A percentile compares a stretch with the other conserved stretches of the same genome.
Evolutionary conservation across 1,140 invertebrate species (phyloP).

Genomic region (Zaprionus tsacasi): DNA sequence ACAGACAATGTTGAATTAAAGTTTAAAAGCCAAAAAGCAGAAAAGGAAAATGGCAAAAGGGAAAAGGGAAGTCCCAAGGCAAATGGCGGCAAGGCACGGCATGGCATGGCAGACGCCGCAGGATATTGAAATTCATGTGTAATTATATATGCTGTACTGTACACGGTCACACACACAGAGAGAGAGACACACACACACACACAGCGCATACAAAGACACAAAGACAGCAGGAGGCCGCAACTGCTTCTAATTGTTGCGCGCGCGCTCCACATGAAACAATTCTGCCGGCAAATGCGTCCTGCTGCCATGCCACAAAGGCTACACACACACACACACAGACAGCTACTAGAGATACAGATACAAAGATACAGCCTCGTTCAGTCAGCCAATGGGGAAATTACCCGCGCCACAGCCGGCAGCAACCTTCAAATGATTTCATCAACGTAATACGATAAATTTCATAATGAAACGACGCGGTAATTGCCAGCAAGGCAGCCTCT

Average conservation of each 20-base stretch:
- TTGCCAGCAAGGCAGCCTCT: constrained; percentile 43
- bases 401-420: constrained; percentile 35
- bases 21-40: constrained; percentile 29
- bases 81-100: constrained; percentile 38
- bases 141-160: constrained; percentile 67
- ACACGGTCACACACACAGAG: constrained; percentile 11
- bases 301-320: no score
- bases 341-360: constrained; percentile 7
- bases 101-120: constrained; percentile 40
- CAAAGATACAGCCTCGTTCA: constrained; percentile 16
- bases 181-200: neutral
- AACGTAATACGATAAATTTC: constrained; percentile 80
- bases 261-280: constrained; percentile 60
- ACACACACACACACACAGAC: constrained; percentile 20
- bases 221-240: constrained; percentile 1
- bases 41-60: neutral
- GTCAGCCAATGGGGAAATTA: constrained; percentile 76
- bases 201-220: neutral
- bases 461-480: constrained; percentile 78
- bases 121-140: constrained; percentile 81
- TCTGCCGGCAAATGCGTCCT: constrained; percentile 63
- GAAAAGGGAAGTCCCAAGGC: constrained; percentile 14
- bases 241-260: constrained; percentile 62
- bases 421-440: constrained; percentile 75
- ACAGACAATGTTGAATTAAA: neutral